These are phyloP conservation scores for Mycteria americana DNA, from an alignment of 2,797 vertebrate species.

Conservation along the genomic window DNA sequence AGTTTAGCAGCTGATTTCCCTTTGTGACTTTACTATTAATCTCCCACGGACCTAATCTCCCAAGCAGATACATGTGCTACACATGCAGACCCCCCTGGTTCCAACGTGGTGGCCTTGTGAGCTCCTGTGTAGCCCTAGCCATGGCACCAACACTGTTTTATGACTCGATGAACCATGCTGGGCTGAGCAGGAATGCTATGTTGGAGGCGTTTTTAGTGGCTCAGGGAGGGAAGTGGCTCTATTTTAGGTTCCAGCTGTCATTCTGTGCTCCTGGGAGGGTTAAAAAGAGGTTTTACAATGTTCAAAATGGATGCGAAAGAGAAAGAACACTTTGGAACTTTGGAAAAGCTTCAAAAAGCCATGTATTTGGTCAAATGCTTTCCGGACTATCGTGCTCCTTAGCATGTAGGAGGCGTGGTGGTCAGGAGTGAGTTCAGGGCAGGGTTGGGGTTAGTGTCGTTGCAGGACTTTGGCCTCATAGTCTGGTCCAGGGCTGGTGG, in stretches of 20 bases:
- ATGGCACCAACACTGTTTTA: background rate
- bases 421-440: background rate
- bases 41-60: background rate
- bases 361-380: background rate
- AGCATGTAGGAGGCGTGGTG: background rate
- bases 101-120: background rate
- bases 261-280: fast-evolving
- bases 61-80: background rate
- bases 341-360: background rate
- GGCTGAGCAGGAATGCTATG: background rate
- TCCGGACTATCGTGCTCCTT: background rate
- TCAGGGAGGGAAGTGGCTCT: background rate
- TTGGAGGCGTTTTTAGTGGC: background rate
- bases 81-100: background rate
- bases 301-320: background rate
- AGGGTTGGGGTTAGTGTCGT: background rate
- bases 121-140: background rate
- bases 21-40: background rate
- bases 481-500: background rate
- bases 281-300: background rate
- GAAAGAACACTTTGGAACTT: background rate
- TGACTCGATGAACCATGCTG: background rate
- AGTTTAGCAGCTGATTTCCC: background rate
- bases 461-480: background rate
- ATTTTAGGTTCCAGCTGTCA: background rate